Percentiles rank a stretch among this genome's conserved stretches.
phyloP scores from a whole-genome alignment of 2,888 invertebrate species.

The Ectemnius cavifrons region DNA sequence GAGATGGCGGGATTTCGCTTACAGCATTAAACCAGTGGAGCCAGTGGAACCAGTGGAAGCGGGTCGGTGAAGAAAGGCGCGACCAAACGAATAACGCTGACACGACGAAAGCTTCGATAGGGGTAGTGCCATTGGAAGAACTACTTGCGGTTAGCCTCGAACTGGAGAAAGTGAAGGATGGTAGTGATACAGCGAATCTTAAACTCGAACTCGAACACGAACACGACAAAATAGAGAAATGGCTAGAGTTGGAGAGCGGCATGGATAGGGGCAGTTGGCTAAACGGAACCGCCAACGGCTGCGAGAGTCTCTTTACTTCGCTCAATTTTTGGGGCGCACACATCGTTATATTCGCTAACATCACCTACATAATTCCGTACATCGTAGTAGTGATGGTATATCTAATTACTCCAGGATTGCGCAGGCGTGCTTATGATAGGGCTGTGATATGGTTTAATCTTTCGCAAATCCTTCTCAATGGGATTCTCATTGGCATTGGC shows the following conservation, averaged over 20 bases:
- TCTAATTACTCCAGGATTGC: slow-evolving; percentile 52
- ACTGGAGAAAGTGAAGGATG: no score
- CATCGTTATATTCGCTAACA: slow-evolving; percentile 66
- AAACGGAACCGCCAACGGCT: slow-evolving; percentile 41
- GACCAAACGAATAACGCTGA: no score
- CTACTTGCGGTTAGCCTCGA: no score
- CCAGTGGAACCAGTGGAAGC: not conserved
- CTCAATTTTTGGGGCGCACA: slow-evolving; percentile 67
- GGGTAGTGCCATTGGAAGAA: no score
- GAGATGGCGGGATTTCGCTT: not conserved
- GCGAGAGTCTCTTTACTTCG: slow-evolving; percentile 59
- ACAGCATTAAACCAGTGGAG: not conserved
- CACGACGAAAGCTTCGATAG: no score
- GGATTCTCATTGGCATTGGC: slow-evolving; percentile 59
- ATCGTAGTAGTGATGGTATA: slow-evolving; percentile 61
- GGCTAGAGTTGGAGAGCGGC: no score
- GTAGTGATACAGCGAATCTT: no score
- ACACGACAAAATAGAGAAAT: no score
- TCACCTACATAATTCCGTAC: slow-evolving; percentile 67
- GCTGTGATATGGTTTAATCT: slow-evolving; percentile 63
- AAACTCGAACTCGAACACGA: no score
- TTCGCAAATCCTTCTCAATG: slow-evolving; percentile 60
- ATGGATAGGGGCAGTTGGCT: no score
- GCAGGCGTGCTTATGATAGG: slow-evolving; percentile 64
- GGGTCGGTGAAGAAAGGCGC: not conserved